Conservation (phyloP, 2,113 vertebrate species). For the Gopherus evgoodei region DNA sequence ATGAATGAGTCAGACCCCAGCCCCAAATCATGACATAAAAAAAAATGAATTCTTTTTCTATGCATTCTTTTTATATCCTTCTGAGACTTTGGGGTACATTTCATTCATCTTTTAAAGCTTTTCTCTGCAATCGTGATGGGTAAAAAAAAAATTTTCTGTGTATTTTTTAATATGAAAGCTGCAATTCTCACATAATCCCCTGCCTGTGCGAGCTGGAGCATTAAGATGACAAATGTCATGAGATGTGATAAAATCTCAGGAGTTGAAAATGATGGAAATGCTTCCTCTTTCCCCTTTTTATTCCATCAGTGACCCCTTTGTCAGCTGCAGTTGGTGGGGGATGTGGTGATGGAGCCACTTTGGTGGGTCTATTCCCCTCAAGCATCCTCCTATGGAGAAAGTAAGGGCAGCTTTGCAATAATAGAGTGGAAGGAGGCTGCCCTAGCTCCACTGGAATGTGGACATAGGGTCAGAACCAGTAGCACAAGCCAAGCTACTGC, state of each 20-base stretch:
- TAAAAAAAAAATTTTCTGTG: background rate
- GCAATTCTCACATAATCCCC: background rate
- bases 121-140: background rate
- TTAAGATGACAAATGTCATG: background rate
- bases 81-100: background rate
- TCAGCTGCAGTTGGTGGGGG: background rate
- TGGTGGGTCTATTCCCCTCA: background rate
- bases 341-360: background rate
- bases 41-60: background rate
- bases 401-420: background rate
- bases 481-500: background rate
- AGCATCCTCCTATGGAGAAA: background rate
- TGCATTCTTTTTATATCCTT: background rate
- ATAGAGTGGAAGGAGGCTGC: background rate
- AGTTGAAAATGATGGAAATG: background rate
- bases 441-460: background rate
- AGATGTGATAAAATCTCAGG: background rate
- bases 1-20: background rate
- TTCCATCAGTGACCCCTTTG: background rate
- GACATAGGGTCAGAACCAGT: background rate
- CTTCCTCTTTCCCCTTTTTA: background rate
- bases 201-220: background rate
- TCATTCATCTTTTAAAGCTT: background rate
- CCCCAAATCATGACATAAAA: background rate
- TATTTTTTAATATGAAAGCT: background rate